phyloP scores from a whole-genome alignment of 2,797 vertebrate genomes.

The Sylvia borin region DNA sequence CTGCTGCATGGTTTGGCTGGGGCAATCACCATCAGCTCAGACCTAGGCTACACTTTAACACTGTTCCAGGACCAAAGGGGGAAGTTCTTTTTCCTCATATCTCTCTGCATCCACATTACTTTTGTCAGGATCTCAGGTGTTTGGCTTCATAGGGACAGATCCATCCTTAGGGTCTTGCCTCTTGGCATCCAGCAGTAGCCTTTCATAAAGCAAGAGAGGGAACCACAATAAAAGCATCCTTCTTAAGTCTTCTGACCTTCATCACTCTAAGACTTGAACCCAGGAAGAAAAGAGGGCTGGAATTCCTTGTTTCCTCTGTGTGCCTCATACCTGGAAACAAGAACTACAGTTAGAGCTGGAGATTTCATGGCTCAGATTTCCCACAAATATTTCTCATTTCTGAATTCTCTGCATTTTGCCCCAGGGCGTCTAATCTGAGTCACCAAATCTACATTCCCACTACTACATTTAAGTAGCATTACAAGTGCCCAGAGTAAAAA shows the following conservation, averaged over 20 bases:
- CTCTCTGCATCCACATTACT: background rate
- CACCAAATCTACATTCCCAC: background rate
- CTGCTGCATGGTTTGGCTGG: rapidly evolving
- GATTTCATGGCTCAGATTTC: background rate
- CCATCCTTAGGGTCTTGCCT: background rate
- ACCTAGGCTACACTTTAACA: background rate
- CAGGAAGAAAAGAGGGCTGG: background rate
- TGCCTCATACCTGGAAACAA: background rate
- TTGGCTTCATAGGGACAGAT: background rate
- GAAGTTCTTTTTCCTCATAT: background rate
- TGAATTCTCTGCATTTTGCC: background rate
- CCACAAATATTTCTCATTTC: background rate
- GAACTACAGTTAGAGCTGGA: background rate
- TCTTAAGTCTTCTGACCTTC: background rate
- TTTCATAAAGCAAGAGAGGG: background rate
- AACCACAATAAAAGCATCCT: background rate
- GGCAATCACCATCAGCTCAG: background rate
- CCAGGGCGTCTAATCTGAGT: background rate
- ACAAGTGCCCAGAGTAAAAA: background rate
- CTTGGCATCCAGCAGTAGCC: background rate
- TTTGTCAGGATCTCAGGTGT: background rate
- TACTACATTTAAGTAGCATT: background rate
- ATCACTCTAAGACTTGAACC: background rate
- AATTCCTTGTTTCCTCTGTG: background rate
- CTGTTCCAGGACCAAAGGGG: background rate